Conservation (phyloP, 2,797 vertebrate species). For the Pangasius larnaudii region DNA sequence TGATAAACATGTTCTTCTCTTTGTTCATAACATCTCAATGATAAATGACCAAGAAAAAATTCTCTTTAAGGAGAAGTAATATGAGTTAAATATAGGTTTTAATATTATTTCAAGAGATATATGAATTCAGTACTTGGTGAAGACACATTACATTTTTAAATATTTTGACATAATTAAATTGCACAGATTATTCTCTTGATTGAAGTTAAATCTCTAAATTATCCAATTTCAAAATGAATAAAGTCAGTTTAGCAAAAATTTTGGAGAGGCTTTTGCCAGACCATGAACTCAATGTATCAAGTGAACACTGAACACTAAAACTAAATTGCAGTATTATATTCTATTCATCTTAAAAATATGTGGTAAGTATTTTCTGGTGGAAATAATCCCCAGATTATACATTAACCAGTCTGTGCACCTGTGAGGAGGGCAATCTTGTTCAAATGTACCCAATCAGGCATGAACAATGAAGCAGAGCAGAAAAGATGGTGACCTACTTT, state of each 20-base stretch:
- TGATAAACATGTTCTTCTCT: not conserved
- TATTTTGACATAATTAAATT: not conserved
- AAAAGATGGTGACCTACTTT: conserved; percentile 57
- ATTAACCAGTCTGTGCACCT: conserved; percentile 16
- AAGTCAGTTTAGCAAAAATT: not conserved
- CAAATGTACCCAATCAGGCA: conserved; percentile 43
- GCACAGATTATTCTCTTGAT: not conserved
- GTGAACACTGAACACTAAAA: conserved; percentile 16
- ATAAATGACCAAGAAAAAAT: not conserved
- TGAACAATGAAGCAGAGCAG: conserved; percentile 36
- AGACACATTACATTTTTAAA: not conserved
- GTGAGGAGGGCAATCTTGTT: conserved; percentile 33
- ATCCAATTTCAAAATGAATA: not conserved
- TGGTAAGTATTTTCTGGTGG: conserved; percentile 4
- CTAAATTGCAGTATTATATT: conserved; percentile 8
- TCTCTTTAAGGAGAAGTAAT: not conserved
- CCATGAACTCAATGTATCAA: not conserved
- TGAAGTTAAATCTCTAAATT: conserved; percentile 15
- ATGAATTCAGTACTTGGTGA: not conserved
- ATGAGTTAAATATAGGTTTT: not conserved
- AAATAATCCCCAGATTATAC: not conserved
- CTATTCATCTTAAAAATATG: not conserved
- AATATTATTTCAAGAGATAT: not conserved
- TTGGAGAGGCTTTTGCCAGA: not conserved
- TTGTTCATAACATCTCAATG: not conserved